These are phyloP conservation scores for Paraplagusia blochii DNA, from an alignment of 2,113 vertebrate genomes.

Conservation along the genomic window DNA sequence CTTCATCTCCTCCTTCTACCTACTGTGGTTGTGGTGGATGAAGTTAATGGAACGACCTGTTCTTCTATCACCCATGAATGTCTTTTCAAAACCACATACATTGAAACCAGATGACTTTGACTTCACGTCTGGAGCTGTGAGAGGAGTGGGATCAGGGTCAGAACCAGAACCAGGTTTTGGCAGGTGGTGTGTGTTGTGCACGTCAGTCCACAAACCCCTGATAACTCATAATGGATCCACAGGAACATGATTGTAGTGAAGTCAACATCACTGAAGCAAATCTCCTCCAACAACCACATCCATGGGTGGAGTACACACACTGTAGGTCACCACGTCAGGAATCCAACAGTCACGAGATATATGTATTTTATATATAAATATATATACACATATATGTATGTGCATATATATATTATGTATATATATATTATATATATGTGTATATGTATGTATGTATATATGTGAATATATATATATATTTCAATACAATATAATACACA, in stretches of 20 bases:
- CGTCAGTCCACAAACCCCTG: conserved; percentile 24
- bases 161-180: not conserved
- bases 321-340: too few relatives aligned
- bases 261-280: conserved; percentile 20
- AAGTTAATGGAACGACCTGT: conserved; percentile 22
- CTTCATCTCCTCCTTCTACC: not conserved
- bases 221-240: conserved; percentile 39
- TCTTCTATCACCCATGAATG: conserved; percentile 8
- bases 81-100: too few relatives aligned
- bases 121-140: not conserved
- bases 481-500: too few relatives aligned
- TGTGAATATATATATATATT: too few relatives aligned
- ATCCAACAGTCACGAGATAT: too few relatives aligned
- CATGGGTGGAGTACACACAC: not conserved
- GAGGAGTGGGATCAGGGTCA: conserved; percentile 10
- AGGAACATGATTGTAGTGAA: conserved; percentile 28
- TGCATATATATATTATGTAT: too few relatives aligned
- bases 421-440: too few relatives aligned
- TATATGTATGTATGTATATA: too few relatives aligned
- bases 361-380: too few relatives aligned
- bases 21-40: not conserved
- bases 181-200: conserved; percentile 11
- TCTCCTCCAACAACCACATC: conserved; percentile 8
- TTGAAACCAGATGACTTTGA: not conserved
- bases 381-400: too few relatives aligned